Conservation (phyloP, 2,797 vertebrate species). For the Melanotaenia maccullochi region DNA sequence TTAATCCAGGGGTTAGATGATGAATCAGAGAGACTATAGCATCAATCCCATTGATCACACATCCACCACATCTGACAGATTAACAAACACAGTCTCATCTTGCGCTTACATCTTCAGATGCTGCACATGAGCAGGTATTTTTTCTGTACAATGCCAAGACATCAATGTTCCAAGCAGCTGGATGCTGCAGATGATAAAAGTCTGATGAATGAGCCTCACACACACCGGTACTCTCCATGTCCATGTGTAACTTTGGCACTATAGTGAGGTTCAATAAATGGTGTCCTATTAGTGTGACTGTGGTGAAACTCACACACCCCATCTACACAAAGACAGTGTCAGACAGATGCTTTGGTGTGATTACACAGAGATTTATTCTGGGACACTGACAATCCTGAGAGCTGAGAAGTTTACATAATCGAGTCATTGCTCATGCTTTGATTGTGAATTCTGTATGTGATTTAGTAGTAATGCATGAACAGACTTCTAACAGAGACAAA, state of each 20-base stretch:
- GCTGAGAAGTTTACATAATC: not conserved
- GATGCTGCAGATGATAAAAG: slow-evolving; percentile 9
- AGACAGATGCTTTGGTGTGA: slow-evolving; percentile 33
- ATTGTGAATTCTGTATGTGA: not conserved
- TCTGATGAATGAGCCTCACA: slow-evolving; percentile 24
- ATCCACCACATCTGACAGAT: slow-evolving; percentile 19
- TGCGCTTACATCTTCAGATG: slow-evolving; percentile 9
- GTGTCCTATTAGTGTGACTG: slow-evolving; percentile 48
- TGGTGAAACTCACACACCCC: slow-evolving; percentile 52
- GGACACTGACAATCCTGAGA: slow-evolving; percentile 7
- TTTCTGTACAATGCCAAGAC: not conserved
- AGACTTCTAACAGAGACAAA: slow-evolving; percentile 1
- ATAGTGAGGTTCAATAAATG: slow-evolving; percentile 50
- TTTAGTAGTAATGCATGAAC: slow-evolving; percentile 4
- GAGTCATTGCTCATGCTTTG: not conserved
- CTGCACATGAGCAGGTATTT: slow-evolving; percentile 1
- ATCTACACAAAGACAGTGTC: slow-evolving; percentile 21
- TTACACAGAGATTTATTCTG: slow-evolving; percentile 25
- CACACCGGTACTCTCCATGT: not conserved
- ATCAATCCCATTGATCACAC: slow-evolving; percentile 46
- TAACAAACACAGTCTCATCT: slow-evolving; percentile 18
- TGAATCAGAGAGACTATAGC: slow-evolving; percentile 6
- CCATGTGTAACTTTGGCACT: slow-evolving; percentile 46
- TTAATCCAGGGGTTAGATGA: slow-evolving; percentile 35
- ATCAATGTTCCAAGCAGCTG: not conserved